Conservation (phyloP, 1,140 invertebrate genomes). For the Pteromalus puparum region DNA sequence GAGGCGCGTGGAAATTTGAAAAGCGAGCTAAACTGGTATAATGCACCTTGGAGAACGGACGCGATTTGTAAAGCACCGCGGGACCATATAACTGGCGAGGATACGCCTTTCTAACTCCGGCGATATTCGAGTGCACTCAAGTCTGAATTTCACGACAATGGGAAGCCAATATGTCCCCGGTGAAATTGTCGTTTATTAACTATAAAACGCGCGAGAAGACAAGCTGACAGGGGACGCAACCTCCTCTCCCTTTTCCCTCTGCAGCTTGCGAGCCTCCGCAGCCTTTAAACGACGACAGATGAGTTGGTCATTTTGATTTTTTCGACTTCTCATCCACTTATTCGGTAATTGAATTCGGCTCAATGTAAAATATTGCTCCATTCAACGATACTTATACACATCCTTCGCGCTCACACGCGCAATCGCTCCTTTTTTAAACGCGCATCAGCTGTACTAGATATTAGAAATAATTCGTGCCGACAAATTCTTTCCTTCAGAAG, state of each 20-base stretch:
- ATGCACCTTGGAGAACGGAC: slow-evolving; percentile 12
- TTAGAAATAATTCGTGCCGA: neutral
- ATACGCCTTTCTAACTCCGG: slow-evolving; percentile 65
- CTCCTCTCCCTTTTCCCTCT: neutral
- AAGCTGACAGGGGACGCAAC: neutral
- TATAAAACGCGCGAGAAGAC: slow-evolving; percentile 33
- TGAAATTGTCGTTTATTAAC: slow-evolving; percentile 70
- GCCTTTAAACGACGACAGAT: neutral
- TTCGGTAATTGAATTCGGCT: slow-evolving; percentile 46
- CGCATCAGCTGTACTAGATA: slow-evolving; percentile 13
- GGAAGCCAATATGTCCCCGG: slow-evolving; percentile 66
- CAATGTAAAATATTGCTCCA: slow-evolving; percentile 24
- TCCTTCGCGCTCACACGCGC: slow-evolving; percentile 20
- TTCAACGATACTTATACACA: slow-evolving; percentile 33
- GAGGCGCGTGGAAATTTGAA: slow-evolving; percentile 58
- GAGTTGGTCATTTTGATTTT: slow-evolving; percentile 39
- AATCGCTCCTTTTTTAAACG: neutral
- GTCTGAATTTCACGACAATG: slow-evolving; percentile 68
- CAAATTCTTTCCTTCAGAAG: neutral
- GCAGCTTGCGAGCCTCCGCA: slow-evolving; percentile 20
- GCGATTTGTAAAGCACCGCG: slow-evolving; percentile 61
- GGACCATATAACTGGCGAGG: slow-evolving; percentile 52
- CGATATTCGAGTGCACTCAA: slow-evolving; percentile 71
- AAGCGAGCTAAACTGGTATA: slow-evolving; percentile 54
- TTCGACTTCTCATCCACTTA: slow-evolving; percentile 50